Percentiles rank a stretch among this genome's conserved stretches.
phyloP scores from a whole-genome alignment of 2,888 invertebrate species.

The Agonopterix arenella region DNA sequence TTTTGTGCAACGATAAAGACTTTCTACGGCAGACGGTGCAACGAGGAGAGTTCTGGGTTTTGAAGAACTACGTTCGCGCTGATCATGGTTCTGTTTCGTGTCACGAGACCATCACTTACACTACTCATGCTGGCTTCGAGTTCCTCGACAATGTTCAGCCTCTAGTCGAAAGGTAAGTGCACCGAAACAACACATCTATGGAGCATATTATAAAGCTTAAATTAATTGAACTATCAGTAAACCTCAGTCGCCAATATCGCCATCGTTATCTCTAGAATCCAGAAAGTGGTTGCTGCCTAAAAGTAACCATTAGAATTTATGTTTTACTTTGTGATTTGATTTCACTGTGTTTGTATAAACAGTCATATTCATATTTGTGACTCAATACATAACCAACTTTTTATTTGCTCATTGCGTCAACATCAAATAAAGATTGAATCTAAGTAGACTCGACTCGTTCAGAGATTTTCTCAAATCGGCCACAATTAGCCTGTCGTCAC shows the following conservation, averaged over 20 bases:
- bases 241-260: no score
- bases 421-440: constrained; percentile 5
- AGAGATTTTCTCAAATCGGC: constrained; percentile 13
- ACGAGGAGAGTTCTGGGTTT: constrained; percentile 91
- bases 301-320: no score
- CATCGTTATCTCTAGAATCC: no score
- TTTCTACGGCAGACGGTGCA: constrained; percentile 79
- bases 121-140: constrained; percentile 94
- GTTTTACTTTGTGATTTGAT: no score
- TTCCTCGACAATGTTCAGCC: constrained; percentile 94
- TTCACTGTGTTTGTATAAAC: no score
- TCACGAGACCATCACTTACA: constrained; percentile 92
- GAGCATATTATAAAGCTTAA: no score
- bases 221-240: no score
- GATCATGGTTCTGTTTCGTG: constrained; percentile 82
- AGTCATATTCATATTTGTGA: not conserved
- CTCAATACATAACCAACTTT: not conserved
- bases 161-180: constrained; percentile 81
- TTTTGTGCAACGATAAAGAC: constrained; percentile 81
- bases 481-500: constrained; percentile 33
- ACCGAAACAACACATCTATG: no score
- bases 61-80: constrained; percentile 90
- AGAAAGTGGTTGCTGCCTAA: no score
- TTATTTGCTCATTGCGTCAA: constrained; percentile 12
- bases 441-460: not conserved